These are phyloP conservation scores for Ictidomys tridecemlineatus DNA, from an alignment of 2,113 vertebrate species.

Conservation along the genomic window DNA sequence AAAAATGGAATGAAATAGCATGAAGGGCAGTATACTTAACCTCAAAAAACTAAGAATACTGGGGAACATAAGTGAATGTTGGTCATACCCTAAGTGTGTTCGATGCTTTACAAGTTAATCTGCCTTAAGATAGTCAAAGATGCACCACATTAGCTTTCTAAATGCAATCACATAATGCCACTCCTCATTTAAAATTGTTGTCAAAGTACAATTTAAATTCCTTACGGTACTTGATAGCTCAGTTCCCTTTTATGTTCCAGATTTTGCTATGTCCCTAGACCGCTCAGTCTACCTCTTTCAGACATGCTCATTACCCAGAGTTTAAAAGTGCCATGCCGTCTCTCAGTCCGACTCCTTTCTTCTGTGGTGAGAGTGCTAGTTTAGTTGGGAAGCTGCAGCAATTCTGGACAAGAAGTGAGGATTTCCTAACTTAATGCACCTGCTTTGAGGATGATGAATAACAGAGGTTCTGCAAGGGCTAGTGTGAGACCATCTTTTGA, in stretches of 20 bases:
- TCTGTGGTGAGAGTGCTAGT: neutral
- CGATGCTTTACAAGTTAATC: neutral
- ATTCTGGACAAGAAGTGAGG: neutral
- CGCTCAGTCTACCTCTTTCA: neutral
- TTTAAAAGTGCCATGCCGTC: too few species aligned
- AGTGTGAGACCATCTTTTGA: neutral
- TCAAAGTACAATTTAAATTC: neutral
- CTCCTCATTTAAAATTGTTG: neutral
- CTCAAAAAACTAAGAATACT: neutral
- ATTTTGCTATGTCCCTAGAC: neutral
- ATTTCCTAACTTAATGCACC: neutral
- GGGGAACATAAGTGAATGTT: neutral
- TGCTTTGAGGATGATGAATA: neutral
- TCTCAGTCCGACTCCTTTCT: neutral
- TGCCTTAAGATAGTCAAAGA: neutral
- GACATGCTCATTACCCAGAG: too few species aligned
- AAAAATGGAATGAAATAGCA: neutral
- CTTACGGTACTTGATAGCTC: neutral
- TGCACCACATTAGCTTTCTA: neutral
- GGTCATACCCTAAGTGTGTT: neutral
- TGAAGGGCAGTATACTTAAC: neutral
- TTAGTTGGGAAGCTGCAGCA: neutral
- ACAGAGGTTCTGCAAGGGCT: neutral
- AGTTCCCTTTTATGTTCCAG: neutral
- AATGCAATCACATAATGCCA: neutral